A percentile compares a stretch with the other conserved stretches of the same genome.
phyloP scores from a whole-genome alignment of 2,888 invertebrate species.

The Ornithoptera priamus region DNA sequence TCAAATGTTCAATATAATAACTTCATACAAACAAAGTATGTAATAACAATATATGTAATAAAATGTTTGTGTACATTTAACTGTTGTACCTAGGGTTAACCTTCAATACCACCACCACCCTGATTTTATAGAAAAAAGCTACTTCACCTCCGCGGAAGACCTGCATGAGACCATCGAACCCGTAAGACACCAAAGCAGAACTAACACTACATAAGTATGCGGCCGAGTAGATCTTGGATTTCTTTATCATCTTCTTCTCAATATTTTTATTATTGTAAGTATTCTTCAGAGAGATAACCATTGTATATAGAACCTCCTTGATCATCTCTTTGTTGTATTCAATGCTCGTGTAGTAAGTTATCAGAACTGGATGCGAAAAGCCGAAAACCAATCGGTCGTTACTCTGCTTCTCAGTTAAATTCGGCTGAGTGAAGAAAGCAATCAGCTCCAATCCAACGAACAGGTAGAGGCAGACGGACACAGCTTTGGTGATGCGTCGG shows the following conservation, averaged over 20 bases:
- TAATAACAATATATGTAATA: too few relatives aligned
- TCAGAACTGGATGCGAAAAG: slow-evolving; percentile 45
- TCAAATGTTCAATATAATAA: too few relatives aligned
- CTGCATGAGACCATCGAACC: slow-evolving; percentile 37
- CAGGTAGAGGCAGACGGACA: slow-evolving; percentile 34
- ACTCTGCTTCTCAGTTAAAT: slow-evolving; percentile 37
- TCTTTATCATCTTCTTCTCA: slow-evolving; percentile 50
- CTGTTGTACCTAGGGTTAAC: too few relatives aligned
- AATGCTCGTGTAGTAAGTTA: slow-evolving; percentile 36
- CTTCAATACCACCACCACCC: too few relatives aligned
- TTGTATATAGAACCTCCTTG: slow-evolving; percentile 37
- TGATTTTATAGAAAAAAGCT: too few relatives aligned
- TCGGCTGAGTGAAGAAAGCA: slow-evolving; percentile 43
- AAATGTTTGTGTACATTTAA: too few relatives aligned
- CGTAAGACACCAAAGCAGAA: slow-evolving; percentile 37
- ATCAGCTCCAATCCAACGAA: slow-evolving; percentile 41
- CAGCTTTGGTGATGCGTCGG: slow-evolving; percentile 19
- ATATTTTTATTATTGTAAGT: slow-evolving; percentile 46
- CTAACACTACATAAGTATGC: slow-evolving; percentile 34
- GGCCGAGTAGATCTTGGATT: slow-evolving; percentile 36
- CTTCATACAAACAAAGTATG: too few relatives aligned
- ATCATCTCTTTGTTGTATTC: slow-evolving; percentile 37
- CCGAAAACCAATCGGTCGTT: slow-evolving; percentile 42
- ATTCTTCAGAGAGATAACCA: slow-evolving; percentile 43
- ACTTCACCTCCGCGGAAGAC: slow-evolving; percentile 35